Evolutionary conservation across 2,113 vertebrate species (phyloP).

Genomic region (Catharus bicknelli): DNA sequence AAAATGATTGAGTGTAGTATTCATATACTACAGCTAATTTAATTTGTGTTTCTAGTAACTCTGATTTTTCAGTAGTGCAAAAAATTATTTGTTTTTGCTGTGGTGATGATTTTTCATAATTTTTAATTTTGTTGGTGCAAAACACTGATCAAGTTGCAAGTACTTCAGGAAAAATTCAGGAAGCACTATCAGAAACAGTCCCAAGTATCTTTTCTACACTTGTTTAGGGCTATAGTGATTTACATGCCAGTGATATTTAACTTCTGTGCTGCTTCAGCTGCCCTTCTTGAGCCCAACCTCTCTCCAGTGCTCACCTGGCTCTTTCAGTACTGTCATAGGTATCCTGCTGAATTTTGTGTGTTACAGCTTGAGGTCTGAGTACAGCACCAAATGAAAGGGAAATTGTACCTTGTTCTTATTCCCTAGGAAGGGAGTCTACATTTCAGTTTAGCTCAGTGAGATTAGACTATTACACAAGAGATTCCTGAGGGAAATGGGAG

Average conservation of each 20-base stretch:
- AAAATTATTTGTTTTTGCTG: not conserved
- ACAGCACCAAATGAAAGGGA: not conserved
- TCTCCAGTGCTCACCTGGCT: not conserved
- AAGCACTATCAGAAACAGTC: not conserved
- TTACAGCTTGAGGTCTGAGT: not conserved
- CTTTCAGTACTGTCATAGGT: not conserved
- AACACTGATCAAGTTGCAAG: not conserved
- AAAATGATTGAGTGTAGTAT: not conserved
- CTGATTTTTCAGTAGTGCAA: not conserved
- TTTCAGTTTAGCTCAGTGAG: not conserved
- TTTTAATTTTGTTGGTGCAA: not conserved
- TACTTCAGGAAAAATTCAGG: not conserved
- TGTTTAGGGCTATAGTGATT: not conserved
- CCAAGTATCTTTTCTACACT: not conserved
- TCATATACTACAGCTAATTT: not conserved
- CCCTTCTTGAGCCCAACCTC: not conserved
- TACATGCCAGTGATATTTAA: not conserved
- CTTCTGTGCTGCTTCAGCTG: not conserved
- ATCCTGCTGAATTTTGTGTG: not conserved
- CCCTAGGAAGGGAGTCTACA: not conserved
- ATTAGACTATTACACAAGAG: not conserved
- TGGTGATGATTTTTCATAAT: not conserved
- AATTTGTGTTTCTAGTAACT: not conserved
- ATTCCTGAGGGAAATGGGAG: not conserved
- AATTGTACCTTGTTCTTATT: not conserved